These are phyloP conservation scores for Rhinolophus ferrumequinum DNA, from an alignment of 2,113 vertebrate genomes.

Conservation along the genomic window DNA sequence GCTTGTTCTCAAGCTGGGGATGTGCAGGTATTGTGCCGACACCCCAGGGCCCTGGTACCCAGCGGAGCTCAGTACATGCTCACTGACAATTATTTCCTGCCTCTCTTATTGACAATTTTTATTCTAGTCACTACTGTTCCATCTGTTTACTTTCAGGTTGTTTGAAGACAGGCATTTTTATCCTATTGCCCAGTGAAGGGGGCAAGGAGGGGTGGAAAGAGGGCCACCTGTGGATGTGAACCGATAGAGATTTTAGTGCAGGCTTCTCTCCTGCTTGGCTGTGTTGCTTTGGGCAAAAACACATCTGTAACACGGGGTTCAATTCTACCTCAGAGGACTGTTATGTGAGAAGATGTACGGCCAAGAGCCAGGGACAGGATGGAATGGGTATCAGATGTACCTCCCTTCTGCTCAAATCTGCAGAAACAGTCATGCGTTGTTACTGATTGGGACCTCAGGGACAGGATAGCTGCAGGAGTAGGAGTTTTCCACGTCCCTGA, in stretches of 20 bases:
- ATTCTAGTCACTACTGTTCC: not conserved
- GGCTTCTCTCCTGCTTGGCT: not conserved
- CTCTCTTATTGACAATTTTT: not conserved
- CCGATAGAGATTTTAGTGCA: not conserved
- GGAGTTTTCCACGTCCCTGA: not conserved
- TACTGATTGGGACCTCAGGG: not conserved
- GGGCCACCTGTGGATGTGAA: not conserved
- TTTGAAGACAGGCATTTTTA: not conserved
- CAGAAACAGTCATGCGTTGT: not conserved
- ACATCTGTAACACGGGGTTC: not conserved
- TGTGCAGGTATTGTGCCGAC: no score
- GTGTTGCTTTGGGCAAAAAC: not conserved
- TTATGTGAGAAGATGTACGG: not conserved
- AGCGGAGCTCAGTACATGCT: not conserved
- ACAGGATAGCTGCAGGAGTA: not conserved
- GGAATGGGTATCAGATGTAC: accelerated
- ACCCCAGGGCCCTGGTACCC: not conserved
- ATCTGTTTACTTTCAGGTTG: not conserved
- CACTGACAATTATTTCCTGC: not conserved
- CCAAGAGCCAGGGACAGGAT: not conserved
- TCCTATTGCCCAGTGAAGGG: not conserved
- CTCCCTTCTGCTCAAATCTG: not conserved
- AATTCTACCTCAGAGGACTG: not conserved
- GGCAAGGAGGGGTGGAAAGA: not conserved
- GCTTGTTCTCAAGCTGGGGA: not conserved